Conservation (phyloP, 2,113 vertebrate genomes). For the Salvator merianae region DNA sequence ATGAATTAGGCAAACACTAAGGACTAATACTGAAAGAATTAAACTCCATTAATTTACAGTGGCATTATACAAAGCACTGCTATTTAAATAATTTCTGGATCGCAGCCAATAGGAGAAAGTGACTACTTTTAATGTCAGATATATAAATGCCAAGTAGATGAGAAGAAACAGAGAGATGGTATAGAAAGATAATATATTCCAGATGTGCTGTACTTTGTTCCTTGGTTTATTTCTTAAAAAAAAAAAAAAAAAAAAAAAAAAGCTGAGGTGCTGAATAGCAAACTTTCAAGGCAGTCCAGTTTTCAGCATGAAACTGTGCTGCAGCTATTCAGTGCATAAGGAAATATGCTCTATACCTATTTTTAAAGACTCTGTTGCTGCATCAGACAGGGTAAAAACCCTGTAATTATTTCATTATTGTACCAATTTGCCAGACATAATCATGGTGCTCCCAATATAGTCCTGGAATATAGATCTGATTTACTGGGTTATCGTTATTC, state of each 20-base stretch:
- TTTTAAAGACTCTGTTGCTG: too few species aligned
- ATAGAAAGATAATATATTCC: conserved; percentile 20
- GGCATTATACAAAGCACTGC: neutral
- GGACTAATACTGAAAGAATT: neutral
- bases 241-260: neutral
- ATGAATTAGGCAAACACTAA: neutral
- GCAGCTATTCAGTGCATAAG: neutral
- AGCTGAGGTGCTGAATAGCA: neutral
- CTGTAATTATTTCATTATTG: too few species aligned
- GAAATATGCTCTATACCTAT: neutral
- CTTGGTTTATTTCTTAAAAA: neutral
- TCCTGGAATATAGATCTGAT: too few species aligned
- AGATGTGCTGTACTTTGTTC: neutral
- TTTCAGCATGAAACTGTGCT: neutral
- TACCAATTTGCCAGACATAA: too few species aligned
- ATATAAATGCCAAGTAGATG: conserved; percentile 14
- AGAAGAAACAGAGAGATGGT: conserved; percentile 1
- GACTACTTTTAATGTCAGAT: neutral
- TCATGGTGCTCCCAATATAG: too few species aligned
- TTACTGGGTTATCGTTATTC: too few species aligned
- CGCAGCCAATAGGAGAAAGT: conserved; percentile 15
- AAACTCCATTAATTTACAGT: neutral
- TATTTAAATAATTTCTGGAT: conserved; percentile 19
- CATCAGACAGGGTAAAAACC: too few species aligned
- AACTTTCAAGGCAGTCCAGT: neutral